These are phyloP conservation scores for Lates japonicus DNA, from an alignment of 2,797 vertebrate species.

Conservation along the genomic window DNA sequence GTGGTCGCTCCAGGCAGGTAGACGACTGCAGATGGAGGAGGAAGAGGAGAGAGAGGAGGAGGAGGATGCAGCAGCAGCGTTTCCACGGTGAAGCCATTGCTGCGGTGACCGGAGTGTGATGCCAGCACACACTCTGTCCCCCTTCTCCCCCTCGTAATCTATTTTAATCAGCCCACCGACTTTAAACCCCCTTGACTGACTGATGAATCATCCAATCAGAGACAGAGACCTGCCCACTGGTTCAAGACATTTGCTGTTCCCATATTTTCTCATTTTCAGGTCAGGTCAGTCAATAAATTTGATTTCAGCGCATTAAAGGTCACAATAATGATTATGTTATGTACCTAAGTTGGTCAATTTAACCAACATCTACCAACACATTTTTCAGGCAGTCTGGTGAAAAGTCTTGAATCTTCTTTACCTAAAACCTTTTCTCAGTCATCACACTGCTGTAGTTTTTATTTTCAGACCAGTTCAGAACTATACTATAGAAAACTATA, in stretches of 20 bases:
- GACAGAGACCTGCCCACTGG: slow-evolving; percentile 1
- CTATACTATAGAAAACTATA: too few relatives aligned
- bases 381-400: too few relatives aligned
- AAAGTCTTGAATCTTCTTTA: neutral
- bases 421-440: neutral
- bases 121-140: slow-evolving; percentile 51
- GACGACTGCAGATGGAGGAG: slow-evolving; percentile 49
- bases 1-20: slow-evolving; percentile 17
- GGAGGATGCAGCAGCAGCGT: slow-evolving; percentile 52
- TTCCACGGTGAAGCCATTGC: slow-evolving; percentile 71
- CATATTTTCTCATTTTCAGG: slow-evolving; percentile 32
- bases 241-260: neutral
- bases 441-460: too few relatives aligned
- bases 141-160: slow-evolving; percentile 63
- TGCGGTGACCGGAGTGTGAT: slow-evolving; percentile 52
- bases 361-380: neutral
- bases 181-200: slow-evolving; percentile 56
- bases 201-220: slow-evolving; percentile 58
- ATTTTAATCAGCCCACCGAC: slow-evolving; percentile 73
- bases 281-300: slow-evolving; percentile 15
- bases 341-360: neutral
- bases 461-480: too few relatives aligned
- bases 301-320: slow-evolving; percentile 30
- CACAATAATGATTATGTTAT: neutral
- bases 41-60: slow-evolving; percentile 48